These are phyloP conservation scores for crab-eating macaque (Macaca fascicularis) DNA, from an alignment of 2,113 vertebrate genomes.

Conservation along the genomic window DNA sequence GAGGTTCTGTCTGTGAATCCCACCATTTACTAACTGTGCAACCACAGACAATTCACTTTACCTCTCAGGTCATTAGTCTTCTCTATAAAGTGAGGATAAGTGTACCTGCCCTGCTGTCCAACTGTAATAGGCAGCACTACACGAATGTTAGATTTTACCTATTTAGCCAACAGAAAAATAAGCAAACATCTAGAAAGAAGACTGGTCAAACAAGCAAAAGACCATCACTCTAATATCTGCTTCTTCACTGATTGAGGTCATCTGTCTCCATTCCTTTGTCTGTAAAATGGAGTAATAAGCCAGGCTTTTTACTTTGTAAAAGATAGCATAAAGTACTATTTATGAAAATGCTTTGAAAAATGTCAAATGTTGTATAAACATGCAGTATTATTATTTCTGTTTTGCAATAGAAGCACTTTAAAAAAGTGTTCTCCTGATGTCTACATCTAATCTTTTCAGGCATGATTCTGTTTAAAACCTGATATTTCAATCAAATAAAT, in stretches of 20 bases:
- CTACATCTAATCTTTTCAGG: background rate
- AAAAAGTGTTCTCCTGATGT: background rate
- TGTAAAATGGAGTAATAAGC: background rate
- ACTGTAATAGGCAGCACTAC: background rate
- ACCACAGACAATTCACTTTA: background rate
- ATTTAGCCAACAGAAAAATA: background rate
- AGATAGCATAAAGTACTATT: background rate
- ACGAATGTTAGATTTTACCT: background rate
- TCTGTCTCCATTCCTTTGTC: background rate
- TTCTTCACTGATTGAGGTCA: background rate
- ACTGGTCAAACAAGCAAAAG: slow-evolving; percentile 6
- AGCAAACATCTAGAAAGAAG: background rate
- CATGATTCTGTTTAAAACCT: slow-evolving; percentile 26
- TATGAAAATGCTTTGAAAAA: slow-evolving; percentile 35
- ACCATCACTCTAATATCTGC: background rate
- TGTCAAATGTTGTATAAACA: background rate
- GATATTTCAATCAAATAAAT: background rate
- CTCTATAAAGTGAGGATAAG: background rate
- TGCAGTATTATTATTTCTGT: background rate
- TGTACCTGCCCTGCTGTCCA: background rate
- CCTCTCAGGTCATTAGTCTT: background rate
- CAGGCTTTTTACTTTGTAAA: background rate
- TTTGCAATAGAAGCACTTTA: background rate
- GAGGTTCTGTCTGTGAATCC: background rate
- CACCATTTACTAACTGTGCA: background rate